phyloP scores from a whole-genome alignment of 2,113 vertebrate genomes.

The Cyanistes caeruleus region DNA sequence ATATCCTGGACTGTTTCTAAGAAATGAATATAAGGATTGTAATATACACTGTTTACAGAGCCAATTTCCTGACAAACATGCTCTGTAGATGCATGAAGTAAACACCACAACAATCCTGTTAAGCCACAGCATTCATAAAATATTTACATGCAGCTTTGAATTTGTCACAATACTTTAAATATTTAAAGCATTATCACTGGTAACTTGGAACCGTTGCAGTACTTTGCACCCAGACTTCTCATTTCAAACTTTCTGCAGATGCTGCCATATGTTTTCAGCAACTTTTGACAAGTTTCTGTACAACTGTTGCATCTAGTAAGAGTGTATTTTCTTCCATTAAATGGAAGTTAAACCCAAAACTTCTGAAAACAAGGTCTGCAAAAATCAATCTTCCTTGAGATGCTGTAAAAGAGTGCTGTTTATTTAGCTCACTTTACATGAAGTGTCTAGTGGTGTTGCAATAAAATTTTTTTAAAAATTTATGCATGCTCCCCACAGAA shows the following conservation, averaged over 20 bases:
- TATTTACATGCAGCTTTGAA: conserved; percentile 20
- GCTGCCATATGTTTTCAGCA: neutral
- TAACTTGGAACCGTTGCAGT: neutral
- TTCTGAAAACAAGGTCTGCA: neutral
- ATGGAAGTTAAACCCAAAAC: neutral
- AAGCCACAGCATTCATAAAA: conserved; percentile 18
- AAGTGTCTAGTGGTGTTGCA: neutral
- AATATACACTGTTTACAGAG: neutral
- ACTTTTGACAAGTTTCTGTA: neutral
- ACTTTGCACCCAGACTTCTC: neutral
- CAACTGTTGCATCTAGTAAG: neutral
- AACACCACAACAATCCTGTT: conserved; percentile 27
- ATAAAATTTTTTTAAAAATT: neutral
- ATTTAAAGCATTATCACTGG: conserved; percentile 30
- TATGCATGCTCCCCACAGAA: neutral
- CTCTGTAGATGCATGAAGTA: neutral
- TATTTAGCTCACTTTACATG: neutral
- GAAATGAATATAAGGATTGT: neutral
- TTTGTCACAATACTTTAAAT: conserved; percentile 41
- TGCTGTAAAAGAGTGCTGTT: neutral
- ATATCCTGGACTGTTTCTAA: neutral
- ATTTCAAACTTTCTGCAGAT: neutral
- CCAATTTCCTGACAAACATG: conserved; percentile 3
- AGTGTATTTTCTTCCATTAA: neutral
- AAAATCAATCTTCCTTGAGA: neutral